A percentile compares a stretch with the other conserved stretches of the same genome.
These are phyloP conservation scores for Salvelinus sp. DNA, from an alignment of 2,113 vertebrate genomes.

Conservation along the genomic window DNA sequence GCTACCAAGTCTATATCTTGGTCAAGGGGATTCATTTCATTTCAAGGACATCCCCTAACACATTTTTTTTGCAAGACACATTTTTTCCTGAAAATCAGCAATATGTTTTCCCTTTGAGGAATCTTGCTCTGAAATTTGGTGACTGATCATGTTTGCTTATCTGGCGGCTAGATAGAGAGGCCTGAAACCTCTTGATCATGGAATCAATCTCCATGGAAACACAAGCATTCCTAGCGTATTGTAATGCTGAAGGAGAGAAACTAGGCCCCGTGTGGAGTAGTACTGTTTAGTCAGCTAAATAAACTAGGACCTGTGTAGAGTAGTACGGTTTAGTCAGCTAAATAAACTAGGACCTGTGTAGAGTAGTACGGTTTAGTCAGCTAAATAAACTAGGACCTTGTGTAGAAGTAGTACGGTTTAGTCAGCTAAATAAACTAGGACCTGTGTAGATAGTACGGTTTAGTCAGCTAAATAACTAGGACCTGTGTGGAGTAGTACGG, in stretches of 20 bases:
- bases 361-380: neutral
- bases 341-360: too few relatives aligned
- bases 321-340: too few relatives aligned
- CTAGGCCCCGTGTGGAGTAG: too few relatives aligned
- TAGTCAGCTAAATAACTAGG: too few relatives aligned
- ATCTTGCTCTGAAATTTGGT: slow-evolving; percentile 34
- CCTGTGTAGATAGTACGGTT: too few relatives aligned
- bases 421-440: too few relatives aligned
- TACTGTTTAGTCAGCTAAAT: neutral
- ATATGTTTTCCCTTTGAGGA: slow-evolving; percentile 35
- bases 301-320: too few relatives aligned
- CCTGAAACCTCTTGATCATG: slow-evolving; percentile 10
- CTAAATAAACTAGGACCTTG: neutral
- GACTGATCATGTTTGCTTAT: slow-evolving; percentile 48
- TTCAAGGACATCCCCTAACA: slow-evolving; percentile 16
- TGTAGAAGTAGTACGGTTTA: too few relatives aligned
- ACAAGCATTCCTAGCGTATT: neutral
- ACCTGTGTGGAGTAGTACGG: too few relatives aligned
- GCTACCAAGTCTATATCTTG: slow-evolving; percentile 5
- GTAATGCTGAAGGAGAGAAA: neutral
- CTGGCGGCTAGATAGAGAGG: slow-evolving; percentile 40
- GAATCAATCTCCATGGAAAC: slow-evolving; percentile 27
- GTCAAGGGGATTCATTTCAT: neutral
- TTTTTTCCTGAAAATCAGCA: slow-evolving; percentile 30
- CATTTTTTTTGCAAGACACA: slow-evolving; percentile 22